Evolutionary conservation across 2,113 vertebrate species (phyloP).

Genomic region (Atlantisia rogersi): DNA sequence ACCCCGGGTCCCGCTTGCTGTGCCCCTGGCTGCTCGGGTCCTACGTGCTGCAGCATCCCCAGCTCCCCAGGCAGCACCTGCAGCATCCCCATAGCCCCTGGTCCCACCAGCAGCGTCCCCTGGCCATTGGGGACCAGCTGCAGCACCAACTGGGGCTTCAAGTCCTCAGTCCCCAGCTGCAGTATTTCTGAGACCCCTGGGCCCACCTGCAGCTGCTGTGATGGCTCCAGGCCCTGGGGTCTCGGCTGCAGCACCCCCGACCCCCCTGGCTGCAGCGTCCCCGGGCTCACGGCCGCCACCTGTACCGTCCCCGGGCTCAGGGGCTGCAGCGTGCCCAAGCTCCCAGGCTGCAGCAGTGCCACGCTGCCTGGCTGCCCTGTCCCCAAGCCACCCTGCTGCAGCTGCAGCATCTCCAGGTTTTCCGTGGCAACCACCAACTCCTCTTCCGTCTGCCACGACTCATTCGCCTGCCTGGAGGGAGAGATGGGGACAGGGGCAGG

Average conservation of each 20-base stretch:
- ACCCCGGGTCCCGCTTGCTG: background rate
- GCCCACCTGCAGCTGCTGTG: background rate
- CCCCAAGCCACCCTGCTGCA: background rate
- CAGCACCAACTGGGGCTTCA: background rate
- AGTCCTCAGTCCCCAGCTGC: background rate
- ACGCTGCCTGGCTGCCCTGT: background rate
- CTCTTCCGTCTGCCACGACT: background rate
- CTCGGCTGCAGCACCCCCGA: background rate
- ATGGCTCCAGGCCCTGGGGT: background rate
- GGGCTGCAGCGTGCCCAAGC: background rate
- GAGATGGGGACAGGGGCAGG: accelerated
- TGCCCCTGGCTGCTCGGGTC: background rate
- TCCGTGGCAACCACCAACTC: background rate
- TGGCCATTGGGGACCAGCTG: background rate
- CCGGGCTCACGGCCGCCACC: background rate
- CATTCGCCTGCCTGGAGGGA: background rate
- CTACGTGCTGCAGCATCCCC: background rate
- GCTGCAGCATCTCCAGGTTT: conserved; percentile 4
- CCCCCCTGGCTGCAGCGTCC: background rate
- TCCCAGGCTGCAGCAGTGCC: background rate
- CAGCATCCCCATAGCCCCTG: background rate
- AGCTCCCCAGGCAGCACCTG: background rate
- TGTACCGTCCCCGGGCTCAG: accelerated
- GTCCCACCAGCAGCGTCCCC: background rate
- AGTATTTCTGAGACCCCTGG: background rate